A percentile compares a stretch with the other conserved stretches of the same genome.
Evolutionary conservation across 1,140 invertebrate species (phyloP).

Genomic region (Aplysia californica): DNA sequence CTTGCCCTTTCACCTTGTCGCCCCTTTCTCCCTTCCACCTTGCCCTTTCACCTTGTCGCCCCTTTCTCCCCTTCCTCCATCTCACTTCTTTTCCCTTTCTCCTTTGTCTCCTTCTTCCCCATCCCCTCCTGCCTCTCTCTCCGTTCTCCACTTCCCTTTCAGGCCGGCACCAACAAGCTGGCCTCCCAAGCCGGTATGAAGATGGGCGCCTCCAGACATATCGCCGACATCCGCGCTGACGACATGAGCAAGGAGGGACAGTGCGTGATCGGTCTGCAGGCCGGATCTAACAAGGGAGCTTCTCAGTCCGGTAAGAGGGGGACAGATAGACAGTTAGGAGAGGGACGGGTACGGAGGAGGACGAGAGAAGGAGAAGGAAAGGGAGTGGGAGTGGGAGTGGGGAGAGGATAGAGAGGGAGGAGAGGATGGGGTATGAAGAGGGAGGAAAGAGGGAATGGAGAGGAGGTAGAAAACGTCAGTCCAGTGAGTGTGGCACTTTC

Average conservation of each 20-base stretch:
- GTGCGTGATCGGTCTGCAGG: constrained; percentile 88
- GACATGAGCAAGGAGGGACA: constrained; percentile 71
- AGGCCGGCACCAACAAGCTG: constrained; percentile 80
- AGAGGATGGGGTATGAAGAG: background rate
- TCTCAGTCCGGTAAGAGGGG: constrained; percentile 71
- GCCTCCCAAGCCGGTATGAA: constrained; percentile 52
- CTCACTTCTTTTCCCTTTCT: too few relatives aligned
- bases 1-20: too few relatives aligned
- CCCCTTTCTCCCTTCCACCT: too few relatives aligned
- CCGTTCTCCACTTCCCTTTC: too few relatives aligned
- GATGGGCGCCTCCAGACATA: constrained; percentile 52
- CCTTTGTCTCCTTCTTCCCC: too few relatives aligned
- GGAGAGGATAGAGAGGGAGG: background rate
- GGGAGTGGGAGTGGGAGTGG: background rate
- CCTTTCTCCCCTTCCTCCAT: too few relatives aligned
- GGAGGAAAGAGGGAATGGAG: background rate
- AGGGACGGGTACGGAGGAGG: constrained; percentile 73
- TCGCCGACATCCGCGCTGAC: constrained; percentile 56
- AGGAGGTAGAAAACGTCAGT: constrained; percentile 5
- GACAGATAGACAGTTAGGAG: constrained; percentile 41
- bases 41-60: too few relatives aligned
- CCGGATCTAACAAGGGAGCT: constrained; percentile 86
- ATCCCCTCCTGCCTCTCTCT: too few relatives aligned
- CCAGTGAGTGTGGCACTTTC: constrained; percentile 73
- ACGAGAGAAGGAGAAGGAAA: constrained; percentile 18